Conservation (phyloP, 2,888 invertebrate genomes). For the Antheraea yamamai region DNA sequence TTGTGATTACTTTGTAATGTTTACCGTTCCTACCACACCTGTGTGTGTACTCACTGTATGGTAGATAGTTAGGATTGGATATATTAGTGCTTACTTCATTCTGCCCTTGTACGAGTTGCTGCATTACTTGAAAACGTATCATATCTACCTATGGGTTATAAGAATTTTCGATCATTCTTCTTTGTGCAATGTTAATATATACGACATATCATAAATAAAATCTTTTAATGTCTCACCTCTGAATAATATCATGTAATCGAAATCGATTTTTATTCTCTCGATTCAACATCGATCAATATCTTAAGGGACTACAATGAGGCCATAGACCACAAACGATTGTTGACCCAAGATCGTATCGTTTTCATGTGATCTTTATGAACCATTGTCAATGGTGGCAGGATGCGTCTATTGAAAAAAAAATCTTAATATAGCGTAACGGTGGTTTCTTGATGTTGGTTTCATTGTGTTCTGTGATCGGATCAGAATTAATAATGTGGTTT, state of each 20-base stretch:
- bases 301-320: slow-evolving; percentile 54
- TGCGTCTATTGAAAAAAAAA: slow-evolving; percentile 49
- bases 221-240: slow-evolving; percentile 16
- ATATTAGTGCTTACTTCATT: neutral
- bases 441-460: slow-evolving; percentile 34
- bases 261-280: slow-evolving; percentile 57
- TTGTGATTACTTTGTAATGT: neutral
- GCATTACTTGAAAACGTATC: neutral
- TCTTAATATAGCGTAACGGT: slow-evolving; percentile 53
- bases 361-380: slow-evolving; percentile 61
- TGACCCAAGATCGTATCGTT: slow-evolving; percentile 71
- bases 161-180: neutral
- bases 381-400: slow-evolving; percentile 65
- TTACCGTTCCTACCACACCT: neutral
- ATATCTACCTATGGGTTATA: neutral
- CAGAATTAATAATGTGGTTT: slow-evolving; percentile 22
- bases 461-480: slow-evolving; percentile 29
- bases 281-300: slow-evolving; percentile 62
- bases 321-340: slow-evolving; percentile 65
- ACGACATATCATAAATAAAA: neutral
- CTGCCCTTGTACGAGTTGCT: neutral
- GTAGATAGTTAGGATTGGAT: neutral
- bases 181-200: neutral
- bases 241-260: slow-evolving; percentile 47
- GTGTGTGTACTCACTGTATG: neutral